Conservation (phyloP, 2,888 invertebrate genomes). For the Noctua janthina region DNA sequence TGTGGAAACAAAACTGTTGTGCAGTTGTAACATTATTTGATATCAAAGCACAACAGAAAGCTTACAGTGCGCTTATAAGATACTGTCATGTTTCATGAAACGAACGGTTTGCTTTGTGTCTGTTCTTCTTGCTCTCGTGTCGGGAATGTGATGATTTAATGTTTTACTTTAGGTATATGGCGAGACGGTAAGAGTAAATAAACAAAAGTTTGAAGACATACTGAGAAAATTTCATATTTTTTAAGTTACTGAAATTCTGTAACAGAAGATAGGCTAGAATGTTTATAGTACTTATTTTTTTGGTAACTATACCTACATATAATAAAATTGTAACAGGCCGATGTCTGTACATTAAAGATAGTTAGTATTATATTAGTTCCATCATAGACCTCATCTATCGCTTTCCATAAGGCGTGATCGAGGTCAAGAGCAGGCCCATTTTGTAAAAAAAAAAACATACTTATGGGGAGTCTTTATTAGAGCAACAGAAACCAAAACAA, state of each 20-base stretch:
- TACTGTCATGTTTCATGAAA: conserved; percentile 56
- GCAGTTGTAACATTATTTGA: conserved; percentile 30
- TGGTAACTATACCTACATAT: no score
- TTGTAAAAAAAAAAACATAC: no score
- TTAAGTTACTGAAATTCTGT: not conserved
- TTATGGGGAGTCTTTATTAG: no score
- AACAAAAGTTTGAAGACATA: not conserved
- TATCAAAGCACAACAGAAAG: conserved; percentile 39
- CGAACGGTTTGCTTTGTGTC: conserved; percentile 49
- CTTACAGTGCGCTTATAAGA: conserved; percentile 46
- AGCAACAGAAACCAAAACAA: no score
- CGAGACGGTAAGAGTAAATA: conserved; percentile 3
- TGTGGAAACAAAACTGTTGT: conserved; percentile 19
- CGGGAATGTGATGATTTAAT: conserved; percentile 44
- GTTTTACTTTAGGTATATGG: conserved; percentile 23
- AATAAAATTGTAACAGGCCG: no score
- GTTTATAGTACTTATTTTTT: not conserved
- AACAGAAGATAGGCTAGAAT: not conserved
- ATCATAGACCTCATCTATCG: no score
- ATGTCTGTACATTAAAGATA: no score
- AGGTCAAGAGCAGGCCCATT: no score
- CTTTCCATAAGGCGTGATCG: no score
- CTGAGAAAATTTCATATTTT: not conserved
- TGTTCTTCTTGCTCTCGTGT: conserved; percentile 14
- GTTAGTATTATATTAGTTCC: no score